Base-by-base conservation (phyloP, 1,140 invertebrate genomes). In the Armadillidium nasatum region DNA sequence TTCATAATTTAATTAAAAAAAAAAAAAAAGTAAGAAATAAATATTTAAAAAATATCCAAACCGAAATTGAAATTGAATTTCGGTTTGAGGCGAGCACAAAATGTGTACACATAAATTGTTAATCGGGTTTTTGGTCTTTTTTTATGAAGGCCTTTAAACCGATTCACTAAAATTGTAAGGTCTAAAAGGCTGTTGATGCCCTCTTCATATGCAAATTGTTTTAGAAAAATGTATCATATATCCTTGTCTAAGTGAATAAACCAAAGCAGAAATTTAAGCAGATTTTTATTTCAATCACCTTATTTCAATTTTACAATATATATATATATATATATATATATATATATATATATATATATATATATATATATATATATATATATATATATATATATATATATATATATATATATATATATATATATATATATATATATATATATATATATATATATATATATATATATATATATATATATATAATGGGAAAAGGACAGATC, bases 181-280 rank as follows among this genome's bases (percentile, higher is more conserved):
- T 60, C 50, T 60, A 60, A 60, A 60, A 13, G 50, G 50, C 50
- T 60, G 50, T 60, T 60, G 19, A 60, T 60, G 75, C 75, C 75
- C 78, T 76, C 78, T 76, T 72, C 72, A 76, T 76, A 76, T 76
- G 78, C 78, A 79, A 79, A 76, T 76, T 79, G 72, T 76, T 75
- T 79, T 79, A 79, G 75, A 79, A 72, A 79, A 78, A 68, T 79
- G 78, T 79, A 79, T 22, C 75, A 79, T 79, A 79, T 79, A 79
- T 76, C 78, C 75, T 79, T 79, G 78, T 79, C 78, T 45, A 79
- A 79, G 78, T 79, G 75, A 79, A 79, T 79, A 79, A 76, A 79
- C 78, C 78, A 79, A 79, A 79, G 78, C 78, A 79, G 75, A 79
- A 72, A 78, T 60, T 60, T 60, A 60, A 60, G 3, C 3, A 13